Evolutionary conservation across 2,113 vertebrate species (phyloP).

Genomic region (Hystrix cristata): DNA sequence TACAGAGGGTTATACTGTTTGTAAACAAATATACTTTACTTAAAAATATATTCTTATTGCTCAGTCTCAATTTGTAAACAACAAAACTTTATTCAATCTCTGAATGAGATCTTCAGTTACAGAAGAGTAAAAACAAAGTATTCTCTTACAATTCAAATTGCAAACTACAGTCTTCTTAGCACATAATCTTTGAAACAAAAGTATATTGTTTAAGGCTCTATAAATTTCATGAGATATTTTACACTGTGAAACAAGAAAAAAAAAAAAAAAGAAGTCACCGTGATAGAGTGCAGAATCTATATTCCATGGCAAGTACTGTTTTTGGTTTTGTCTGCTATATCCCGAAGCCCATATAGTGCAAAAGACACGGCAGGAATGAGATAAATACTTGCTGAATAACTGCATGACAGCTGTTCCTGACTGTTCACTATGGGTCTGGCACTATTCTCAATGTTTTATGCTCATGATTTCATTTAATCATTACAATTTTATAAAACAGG

Average conservation of each 20-base stretch:
- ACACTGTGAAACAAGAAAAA: neutral
- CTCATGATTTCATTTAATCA: conserved; percentile 46
- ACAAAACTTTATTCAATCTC: neutral
- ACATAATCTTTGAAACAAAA: conserved; percentile 51
- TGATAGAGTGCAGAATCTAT: neutral
- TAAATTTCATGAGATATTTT: conserved; percentile 35
- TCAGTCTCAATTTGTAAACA: conserved; percentile 35
- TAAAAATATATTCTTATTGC: conserved; percentile 20
- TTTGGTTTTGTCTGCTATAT: conserved; percentile 5
- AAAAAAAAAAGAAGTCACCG: neutral
- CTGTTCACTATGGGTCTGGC: neutral
- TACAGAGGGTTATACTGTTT: neutral
- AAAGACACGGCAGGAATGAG: neutral
- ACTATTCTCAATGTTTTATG: neutral
- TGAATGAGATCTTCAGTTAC: conserved; percentile 1
- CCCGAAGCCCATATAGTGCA: neutral
- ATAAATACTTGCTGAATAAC: conserved; percentile 46
- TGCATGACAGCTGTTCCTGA: conserved; percentile 41
- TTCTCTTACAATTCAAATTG: conserved; percentile 47
- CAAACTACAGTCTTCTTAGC: conserved; percentile 15
- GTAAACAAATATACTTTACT: conserved; percentile 30
- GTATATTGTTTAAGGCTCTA: conserved; percentile 56
- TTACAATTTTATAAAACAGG: conserved; percentile 32
- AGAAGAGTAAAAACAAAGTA: conserved; percentile 52
- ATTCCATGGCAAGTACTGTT: neutral